phyloP scores from a whole-genome alignment of 2,888 invertebrate species.

The Tenthredo mesomela region DNA sequence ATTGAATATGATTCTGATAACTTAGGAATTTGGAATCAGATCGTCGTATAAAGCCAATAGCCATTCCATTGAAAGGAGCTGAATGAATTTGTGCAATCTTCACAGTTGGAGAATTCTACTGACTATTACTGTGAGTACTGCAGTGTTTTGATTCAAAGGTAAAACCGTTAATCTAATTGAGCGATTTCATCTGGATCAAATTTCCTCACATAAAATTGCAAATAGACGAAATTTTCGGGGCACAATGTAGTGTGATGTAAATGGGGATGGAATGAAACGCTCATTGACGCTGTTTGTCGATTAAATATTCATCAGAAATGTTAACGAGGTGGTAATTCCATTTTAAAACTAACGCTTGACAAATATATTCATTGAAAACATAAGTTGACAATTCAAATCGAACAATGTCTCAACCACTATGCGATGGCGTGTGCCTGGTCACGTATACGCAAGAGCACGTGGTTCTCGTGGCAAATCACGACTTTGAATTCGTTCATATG shows the following conservation, averaged over 20 bases:
- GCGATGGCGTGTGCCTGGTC: constrained; percentile 14
- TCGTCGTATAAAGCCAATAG: neutral
- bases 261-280: neutral
- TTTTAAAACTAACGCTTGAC: neutral
- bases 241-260: neutral
- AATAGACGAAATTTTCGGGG: neutral
- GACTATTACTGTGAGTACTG: neutral
- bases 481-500: neutral
- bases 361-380: neutral
- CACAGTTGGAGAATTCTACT: neutral
- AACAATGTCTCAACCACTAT: constrained; percentile 8
- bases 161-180: neutral
- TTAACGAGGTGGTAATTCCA: neutral
- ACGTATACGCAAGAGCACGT: constrained; percentile 36
- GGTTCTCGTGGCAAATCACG: neutral
- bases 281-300: neutral
- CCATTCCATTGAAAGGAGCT: neutral
- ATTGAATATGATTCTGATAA: neutral
- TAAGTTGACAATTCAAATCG: neutral
- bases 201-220: neutral
- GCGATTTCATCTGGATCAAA: neutral
- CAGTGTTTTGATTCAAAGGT: neutral
- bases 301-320: neutral
- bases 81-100: neutral
- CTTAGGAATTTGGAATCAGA: neutral